Base-by-base conservation (phyloP, 2,113 vertebrate species). In the Andinoacara biseriatus region DNA sequence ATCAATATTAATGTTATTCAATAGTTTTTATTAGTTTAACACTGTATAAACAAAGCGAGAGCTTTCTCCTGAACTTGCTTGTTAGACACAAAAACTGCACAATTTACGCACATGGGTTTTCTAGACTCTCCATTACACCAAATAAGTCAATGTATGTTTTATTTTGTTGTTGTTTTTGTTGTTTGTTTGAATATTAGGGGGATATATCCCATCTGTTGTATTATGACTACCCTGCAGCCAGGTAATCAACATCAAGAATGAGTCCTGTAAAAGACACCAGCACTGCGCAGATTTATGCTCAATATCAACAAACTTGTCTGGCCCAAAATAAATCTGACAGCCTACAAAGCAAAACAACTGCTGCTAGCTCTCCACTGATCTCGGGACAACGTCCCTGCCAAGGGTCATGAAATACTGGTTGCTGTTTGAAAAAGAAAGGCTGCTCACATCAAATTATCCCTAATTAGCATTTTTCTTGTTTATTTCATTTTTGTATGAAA, bases 291-390 rank as follows among this genome's bases (percentile, higher is more conserved):
- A 60, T 81, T 60, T 74, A 20, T 81, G 57, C 57, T 60, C 40
- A 74, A 10, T 46, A 60, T 74, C 65, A 20, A 13, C 35, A 40
- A 81, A 31, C 20, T 46, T 46, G 65, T 33, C 29, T 72, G 38
- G 31, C 13, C 79, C 60, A 58, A 74, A 81, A 17, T 18, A 52
- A 14, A 67, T 67, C 31, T 46, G 26, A 81, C 54, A 74, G 78
- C 13, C 63, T 46, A 7, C n/a, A 22, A 22, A 59, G 40, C 18
- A 72, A n/a, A 80, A 31, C 26, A 60, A 46, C 22, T 72, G 63
- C 56, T 59, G 35, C 56, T 15, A 59, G 56, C 38, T 72, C 20
- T 15, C 63, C 57, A 29, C 6, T 31, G 40, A 24, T 24, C 63
- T 69, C 49, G 40, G 63, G 20, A 29, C 43, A 49, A 69, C 40